Percentiles rank a stretch among this genome's conserved stretches.
Evolutionary conservation across 2,113 vertebrate genomes (phyloP).

Genomic region (Petroica traversi): DNA sequence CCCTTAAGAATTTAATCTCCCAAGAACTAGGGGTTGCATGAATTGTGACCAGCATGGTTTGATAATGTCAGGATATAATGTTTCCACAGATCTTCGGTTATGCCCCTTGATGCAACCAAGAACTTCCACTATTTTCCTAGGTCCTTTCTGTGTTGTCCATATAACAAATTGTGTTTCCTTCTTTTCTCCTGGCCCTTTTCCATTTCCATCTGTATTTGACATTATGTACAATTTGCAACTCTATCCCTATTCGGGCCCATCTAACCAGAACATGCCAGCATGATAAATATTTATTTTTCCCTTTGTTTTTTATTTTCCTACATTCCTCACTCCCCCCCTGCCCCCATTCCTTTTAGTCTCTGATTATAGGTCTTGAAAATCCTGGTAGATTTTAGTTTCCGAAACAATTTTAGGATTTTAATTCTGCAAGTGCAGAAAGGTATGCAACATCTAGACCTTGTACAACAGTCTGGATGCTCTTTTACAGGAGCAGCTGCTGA

Average conservation of each 20-base stretch:
- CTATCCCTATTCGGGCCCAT: background rate
- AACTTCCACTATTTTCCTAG: background rate
- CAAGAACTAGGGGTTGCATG: background rate
- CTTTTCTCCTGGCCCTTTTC: background rate
- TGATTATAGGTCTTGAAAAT: background rate
- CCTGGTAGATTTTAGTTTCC: background rate
- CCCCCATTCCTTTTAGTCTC: background rate
- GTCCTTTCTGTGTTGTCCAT: background rate
- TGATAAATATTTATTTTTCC: background rate
- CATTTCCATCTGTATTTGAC: background rate
- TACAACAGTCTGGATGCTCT: background rate
- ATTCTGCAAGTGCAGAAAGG: background rate
- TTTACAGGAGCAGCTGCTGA: background rate
- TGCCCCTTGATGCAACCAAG: rapidly evolving
- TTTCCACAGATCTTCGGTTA: background rate
- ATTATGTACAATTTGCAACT: background rate
- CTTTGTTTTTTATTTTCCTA: background rate
- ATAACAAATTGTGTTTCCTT: background rate
- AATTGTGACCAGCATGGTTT: rapidly evolving
- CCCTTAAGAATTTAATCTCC: background rate
- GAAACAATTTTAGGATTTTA: background rate
- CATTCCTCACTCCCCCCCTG: background rate
- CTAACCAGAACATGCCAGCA: background rate
- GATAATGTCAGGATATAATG: background rate
- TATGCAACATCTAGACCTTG: background rate